Evolutionary conservation across 2,888 invertebrate species (phyloP), one percentile per base, ranked within the genome.

Genomic region (Cosmorhoe ocellata): DNA sequence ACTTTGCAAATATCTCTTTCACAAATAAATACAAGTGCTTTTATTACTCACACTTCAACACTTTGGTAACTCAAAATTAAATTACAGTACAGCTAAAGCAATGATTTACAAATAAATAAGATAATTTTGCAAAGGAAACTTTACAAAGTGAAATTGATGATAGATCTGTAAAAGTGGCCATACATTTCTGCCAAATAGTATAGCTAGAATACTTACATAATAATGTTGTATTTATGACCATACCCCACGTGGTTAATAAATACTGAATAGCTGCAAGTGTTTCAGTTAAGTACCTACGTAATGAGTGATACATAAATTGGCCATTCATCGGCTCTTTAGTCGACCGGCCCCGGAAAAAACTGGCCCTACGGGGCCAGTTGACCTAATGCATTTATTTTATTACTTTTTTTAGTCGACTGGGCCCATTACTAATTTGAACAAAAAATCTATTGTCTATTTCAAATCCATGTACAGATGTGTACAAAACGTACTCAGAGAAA

Each of bases 61-160:
- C 86, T 86, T 87, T 88, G 86, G 86, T 87, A 85, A 84, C 85
- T 80, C 74, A 76, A 73, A 68, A 81, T 73, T 78, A 83, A 72
- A 77, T 78, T 76, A 77, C 56, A 74, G 71, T 78, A 79, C 63
- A 73, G 66, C 76, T 79, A 79, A 66, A 59, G 64, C 55, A 58
- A 66, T 65, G 61, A 63, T 66, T 63, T 67, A 68, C 52, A 61
- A 69, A 69, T 66, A 66, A 67, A 67, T 62, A 72, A 71, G 54
- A 54, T 63, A 11, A 28, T 39, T 63, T 50, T 59, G 49, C 33
- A 50, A 51, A 62, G 67, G 64, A 71, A 72, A 69, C 63, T 66
- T 63, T 61, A 58, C 65, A 63, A 71, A 68, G 67, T 67, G 71
- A n/a, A n/a, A n/a, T n/a, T n/a, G n/a, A n/a, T n/a, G n/a, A n/a